Base-by-base conservation (phyloP, 2,888 invertebrate species). In the Steromphala cineraria region DNA sequence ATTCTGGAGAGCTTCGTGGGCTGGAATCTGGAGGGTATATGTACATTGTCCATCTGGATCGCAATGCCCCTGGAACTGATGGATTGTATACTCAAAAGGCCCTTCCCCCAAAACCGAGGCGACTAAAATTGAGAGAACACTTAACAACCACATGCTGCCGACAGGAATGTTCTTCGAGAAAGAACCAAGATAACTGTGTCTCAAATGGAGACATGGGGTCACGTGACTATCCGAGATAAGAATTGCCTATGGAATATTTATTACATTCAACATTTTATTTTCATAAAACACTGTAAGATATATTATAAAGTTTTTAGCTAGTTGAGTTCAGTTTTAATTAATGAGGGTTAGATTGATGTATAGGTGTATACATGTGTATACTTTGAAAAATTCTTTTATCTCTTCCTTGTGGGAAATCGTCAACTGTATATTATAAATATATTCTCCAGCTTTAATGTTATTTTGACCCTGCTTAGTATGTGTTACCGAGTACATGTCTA, bases 41-140 rank as follows among this genome's bases (percentile, higher is more conserved):
- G 76, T 76, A 53, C 82, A 82, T 8, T 76, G 71, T 4, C 82
- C 82, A 62, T 82, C 82, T 21, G 79, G 77, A 28, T 80, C 53
- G 31, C 82, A 82, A 31, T 80, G 76, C 1, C 82, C 80, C 28
- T 76, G 71, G 67, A 82, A 82, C 24, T 79, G 67, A 24, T 82
- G 79, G 31, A 82, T 80, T 3, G 46, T 78, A 77, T 82, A 82
- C 31, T 79, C 82, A 31, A 79, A 79, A 10, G 82, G 82, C 15
- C 79, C 79, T 19, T 56, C 53, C 36, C 79, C 67, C 0, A 15
- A 36, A 46, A 36, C 53, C 2, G 5, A 28, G 28, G 19, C 24
- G 76, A 55, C 24, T 19, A 76, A 8, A 17, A 55, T n/a, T 1
- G 24, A 10, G 28, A 53, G 55, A 24, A 53, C 24, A n/a, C n/a